phyloP scores from a whole-genome alignment of 2,113 vertebrate species.

The Festucalex cinctus region DNA sequence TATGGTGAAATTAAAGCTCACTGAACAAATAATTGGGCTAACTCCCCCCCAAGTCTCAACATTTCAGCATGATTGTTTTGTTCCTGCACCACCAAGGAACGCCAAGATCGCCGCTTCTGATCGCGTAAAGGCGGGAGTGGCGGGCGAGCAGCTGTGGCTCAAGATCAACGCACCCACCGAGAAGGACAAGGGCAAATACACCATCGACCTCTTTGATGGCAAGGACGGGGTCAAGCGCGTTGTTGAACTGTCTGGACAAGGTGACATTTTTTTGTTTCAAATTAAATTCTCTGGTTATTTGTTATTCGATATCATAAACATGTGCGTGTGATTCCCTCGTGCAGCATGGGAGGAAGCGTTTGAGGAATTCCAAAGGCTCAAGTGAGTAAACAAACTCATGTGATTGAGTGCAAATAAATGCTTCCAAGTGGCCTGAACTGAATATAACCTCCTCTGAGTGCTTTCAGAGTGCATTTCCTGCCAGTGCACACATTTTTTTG shows the following conservation, averaged over 20 bases:
- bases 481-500: conserved; percentile 36
- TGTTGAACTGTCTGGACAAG: conserved; percentile 87
- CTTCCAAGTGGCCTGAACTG: conserved; percentile 18
- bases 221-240: conserved; percentile 80
- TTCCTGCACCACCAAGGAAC: conserved; percentile 64
- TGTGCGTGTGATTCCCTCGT: conserved; percentile 13
- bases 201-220: conserved; percentile 92
- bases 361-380: conserved; percentile 96
- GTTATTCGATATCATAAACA: not conserved
- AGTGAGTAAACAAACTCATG: conserved; percentile 80
- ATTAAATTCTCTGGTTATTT: not conserved
- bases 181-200: conserved; percentile 93
- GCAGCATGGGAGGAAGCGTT: conserved; percentile 91
- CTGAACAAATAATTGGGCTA: not conserved
- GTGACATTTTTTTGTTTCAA: conserved; percentile 61
- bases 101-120: conserved; percentile 87
- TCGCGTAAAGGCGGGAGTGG: conserved; percentile 86
- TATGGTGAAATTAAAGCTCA: too few relatives aligned
- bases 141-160: conserved; percentile 92
- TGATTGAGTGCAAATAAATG: conserved; percentile 21
- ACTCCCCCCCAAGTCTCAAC: not conserved
- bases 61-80: not conserved
- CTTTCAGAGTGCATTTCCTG: conserved; percentile 48
- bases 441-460: conserved; percentile 22
- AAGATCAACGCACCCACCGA: conserved; percentile 97